Evolutionary conservation across 2,888 invertebrate genomes (phyloP), one percentile per base, ranked within the genome.

Genomic region (Phyllotreta striolata): DNA sequence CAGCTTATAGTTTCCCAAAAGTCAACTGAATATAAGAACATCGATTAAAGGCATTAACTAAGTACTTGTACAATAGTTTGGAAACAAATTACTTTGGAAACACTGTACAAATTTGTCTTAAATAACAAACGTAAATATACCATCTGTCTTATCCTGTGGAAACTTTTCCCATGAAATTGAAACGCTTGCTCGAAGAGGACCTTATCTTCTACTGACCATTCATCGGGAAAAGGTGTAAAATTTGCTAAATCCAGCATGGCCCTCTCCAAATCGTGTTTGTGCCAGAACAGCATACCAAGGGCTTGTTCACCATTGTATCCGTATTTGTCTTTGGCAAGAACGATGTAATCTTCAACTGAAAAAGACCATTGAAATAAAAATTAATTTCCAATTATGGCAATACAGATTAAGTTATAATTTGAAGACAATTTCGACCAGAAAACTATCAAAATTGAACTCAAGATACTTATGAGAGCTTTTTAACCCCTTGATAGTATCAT

Each of bases 141-240:
- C 97, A 98, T 97, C 87, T 97, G 96, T 73, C 95, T 85, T 81
- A 98, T 98, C 79, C 96, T 89, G 79, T 96, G 94, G 84, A 98
- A 98, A 82, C 95, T 95, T 85, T 98, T 98, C 54, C 98, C 98
- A 82, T 98, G 97, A 80, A 96, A 98, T 79, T 96, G 95, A 82
- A 97, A 98, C 40, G 98, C 98, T 83, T 98, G 97, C 79, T 98
- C 98, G 83, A 98, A 98, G 9, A 98, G 84, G 54, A 97, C 96
- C 84, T 97, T 98, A 79, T 98, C 98, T 82, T 98, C 98, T 0
- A 95, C 92, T 1, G 96, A 95, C 98, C 98, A 98, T 78, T 98
- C 97, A 82, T 98, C 97, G 9, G 97, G 97, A 76, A 96, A 96
- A 0, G 98, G 98, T 63, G 96, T 96, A 80, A 97, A 98, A 82